Base-by-base conservation (phyloP, 2,797 vertebrate species). In the Falco columbarius region DNA sequence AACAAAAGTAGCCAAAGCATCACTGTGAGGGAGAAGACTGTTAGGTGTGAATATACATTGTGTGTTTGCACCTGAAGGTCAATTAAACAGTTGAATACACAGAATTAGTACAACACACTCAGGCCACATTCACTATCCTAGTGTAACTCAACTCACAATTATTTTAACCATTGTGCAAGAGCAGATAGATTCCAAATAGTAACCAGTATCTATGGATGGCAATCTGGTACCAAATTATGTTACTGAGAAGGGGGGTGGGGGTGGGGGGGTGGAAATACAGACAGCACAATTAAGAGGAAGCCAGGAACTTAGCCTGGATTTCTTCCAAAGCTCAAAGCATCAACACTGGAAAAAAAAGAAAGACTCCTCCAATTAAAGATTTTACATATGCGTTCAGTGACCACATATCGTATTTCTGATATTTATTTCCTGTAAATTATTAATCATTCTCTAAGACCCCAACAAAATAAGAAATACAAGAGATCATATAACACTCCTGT, bases 1-100 rank as follows among this genome's bases (percentile, higher is more conserved):
- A 86, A 86, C 75, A 92, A 87, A 95, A 92, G 67, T 30, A 87
- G 54, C 11, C 65, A 68, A 86, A 92, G 88, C 71, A 76, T 32
- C 79, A 16, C 51, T 18, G 52, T 4, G 86, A 86, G 55, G 67
- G 36, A 71, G 49, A 38, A 7, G 19, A 54, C 44, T 40, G 6
- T 4, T 16, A 89, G 65, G 88, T 74, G 49, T 36, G 62, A 90
- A 74, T 14, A 34, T 67, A 80, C 17, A 9, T 1, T 30, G 18
- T 10, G 36, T 22, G 66, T 51, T 73, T 71, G 91, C 55, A 95
- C n/a, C 49, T 29, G 66, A 77, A 51, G 6, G 32, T 32, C 70
- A 87, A 36, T 52, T 62, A 82, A 82, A 36, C 26, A 86, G 74
- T 1, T 77, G 65, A 72, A 83, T 7, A 68, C 34, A n/a, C 7